Evolutionary conservation across 2,888 invertebrate genomes (phyloP).

Genomic region (Phengaris arion): DNA sequence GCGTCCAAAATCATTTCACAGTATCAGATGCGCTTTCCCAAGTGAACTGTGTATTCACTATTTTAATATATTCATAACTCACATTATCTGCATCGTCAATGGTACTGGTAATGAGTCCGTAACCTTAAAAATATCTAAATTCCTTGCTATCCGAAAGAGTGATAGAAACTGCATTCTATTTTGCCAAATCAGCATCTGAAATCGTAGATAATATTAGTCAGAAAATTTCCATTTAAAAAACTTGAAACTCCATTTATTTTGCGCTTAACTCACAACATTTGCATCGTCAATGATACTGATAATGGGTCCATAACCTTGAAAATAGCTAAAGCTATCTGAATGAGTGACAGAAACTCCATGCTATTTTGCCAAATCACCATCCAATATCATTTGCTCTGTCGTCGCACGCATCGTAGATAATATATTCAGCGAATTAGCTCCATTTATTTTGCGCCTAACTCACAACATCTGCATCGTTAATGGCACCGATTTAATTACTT

Average conservation of each 20-base stretch:
- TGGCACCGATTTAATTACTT: constrained; percentile 53
- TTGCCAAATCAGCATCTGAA: constrained; percentile 43
- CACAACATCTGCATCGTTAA: constrained; percentile 44
- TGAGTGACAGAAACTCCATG: neutral
- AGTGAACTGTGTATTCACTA: too few species aligned
- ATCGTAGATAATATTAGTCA: constrained; percentile 45
- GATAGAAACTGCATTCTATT: constrained; percentile 16
- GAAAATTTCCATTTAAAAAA: constrained; percentile 38
- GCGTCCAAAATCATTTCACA: too few species aligned
- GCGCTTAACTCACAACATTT: constrained; percentile 22
- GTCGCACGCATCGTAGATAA: constrained; percentile 42
- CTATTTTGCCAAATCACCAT: constrained; percentile 40
- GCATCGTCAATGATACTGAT: too few species aligned
- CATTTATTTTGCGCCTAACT: constrained; percentile 45
- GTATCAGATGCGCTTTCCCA: too few species aligned
- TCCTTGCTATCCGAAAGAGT: too few species aligned
- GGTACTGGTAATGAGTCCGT: too few species aligned
- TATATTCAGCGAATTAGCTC: constrained; percentile 47
- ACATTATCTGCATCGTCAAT: too few species aligned
- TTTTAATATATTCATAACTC: too few species aligned
- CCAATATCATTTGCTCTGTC: constrained; percentile 41
- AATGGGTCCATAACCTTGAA: too few species aligned
- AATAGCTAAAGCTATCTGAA: too few species aligned
- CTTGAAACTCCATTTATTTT: constrained; percentile 46
- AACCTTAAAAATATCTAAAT: too few species aligned